Percentiles rank a stretch among this genome's conserved stretches.
phyloP scores from a whole-genome alignment of 2,797 vertebrate genomes.

The Clarias pachynema region DNA sequence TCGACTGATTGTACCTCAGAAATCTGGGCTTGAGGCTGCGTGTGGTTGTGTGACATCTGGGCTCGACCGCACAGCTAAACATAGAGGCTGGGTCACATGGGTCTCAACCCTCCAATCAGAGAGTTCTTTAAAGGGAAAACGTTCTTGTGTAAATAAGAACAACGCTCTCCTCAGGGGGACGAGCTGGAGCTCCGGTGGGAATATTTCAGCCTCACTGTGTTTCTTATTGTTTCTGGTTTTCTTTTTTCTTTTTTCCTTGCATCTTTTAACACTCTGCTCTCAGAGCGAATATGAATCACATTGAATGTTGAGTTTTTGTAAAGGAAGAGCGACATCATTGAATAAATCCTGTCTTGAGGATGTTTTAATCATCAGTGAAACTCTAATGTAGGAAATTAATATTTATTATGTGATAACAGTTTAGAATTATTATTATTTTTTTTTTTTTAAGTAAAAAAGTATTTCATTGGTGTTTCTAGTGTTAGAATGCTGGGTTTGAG shows the following conservation, averaged over 20 bases:
- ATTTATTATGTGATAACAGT: neutral
- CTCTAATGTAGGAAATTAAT: neutral
- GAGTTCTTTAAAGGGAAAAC: constrained; percentile 40
- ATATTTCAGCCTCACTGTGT: neutral
- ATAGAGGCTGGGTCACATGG: constrained; percentile 52
- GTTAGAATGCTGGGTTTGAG: too few relatives aligned
- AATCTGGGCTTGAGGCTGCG: constrained; percentile 1
- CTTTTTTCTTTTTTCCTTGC: neutral
- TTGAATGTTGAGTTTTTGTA: neutral
- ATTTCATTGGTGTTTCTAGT: too few relatives aligned
- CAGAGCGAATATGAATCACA: neutral
- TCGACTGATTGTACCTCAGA: constrained; percentile 32
- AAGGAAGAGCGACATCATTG: neutral
- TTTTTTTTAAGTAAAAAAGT: neutral
- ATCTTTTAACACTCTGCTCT: neutral
- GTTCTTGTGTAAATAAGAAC: neutral
- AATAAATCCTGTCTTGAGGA: neutral
- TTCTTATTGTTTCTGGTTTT: neutral
- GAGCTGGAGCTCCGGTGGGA: neutral
- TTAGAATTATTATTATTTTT: neutral
- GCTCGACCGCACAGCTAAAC: constrained; percentile 28
- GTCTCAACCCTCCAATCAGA: constrained; percentile 26
- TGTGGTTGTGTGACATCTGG: constrained; percentile 25
- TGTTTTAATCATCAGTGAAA: neutral
- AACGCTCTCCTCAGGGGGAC: neutral